Percentiles rank a stretch among this genome's conserved stretches.
Conservation (phyloP, 2,797 vertebrate genomes). For the Florisuga fusca region DNA sequence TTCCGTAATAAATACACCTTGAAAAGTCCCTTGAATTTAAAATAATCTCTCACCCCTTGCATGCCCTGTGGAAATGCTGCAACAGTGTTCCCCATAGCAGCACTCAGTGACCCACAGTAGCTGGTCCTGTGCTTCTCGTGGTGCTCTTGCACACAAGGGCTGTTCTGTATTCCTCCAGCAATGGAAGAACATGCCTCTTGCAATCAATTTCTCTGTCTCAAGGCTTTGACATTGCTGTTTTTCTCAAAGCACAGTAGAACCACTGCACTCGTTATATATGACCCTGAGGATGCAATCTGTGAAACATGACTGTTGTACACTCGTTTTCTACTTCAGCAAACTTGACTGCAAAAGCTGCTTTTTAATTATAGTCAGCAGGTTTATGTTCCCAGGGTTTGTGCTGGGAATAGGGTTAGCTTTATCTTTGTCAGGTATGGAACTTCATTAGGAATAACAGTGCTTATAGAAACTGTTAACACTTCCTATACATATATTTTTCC, state of each 20-base stretch:
- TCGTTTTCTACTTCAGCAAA: conserved; percentile 29
- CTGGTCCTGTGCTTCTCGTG: not conserved
- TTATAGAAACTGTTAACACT: not conserved
- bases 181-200: not conserved
- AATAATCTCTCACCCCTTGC: not conserved
- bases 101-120: not conserved
- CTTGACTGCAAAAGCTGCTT: conserved; percentile 2
- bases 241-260: not conserved
- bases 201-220: conserved; percentile 22
- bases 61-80: not conserved
- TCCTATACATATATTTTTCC: not conserved
- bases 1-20: not conserved
- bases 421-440: conserved; percentile 1
- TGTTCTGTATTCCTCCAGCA: conserved; percentile 22
- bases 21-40: not conserved
- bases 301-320: not conserved
- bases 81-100: not conserved
- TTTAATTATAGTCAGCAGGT: conserved; percentile 33
- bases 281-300: conserved; percentile 39
- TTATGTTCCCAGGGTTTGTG: conserved; percentile 16
- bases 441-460: not conserved
- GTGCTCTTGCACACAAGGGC: not conserved
- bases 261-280: conserved; percentile 1
- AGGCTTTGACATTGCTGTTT: conserved; percentile 5
- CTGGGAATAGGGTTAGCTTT: not conserved